Conservation (phyloP, 2,113 vertebrate species). For the Vanacampus margaritifer region DNA sequence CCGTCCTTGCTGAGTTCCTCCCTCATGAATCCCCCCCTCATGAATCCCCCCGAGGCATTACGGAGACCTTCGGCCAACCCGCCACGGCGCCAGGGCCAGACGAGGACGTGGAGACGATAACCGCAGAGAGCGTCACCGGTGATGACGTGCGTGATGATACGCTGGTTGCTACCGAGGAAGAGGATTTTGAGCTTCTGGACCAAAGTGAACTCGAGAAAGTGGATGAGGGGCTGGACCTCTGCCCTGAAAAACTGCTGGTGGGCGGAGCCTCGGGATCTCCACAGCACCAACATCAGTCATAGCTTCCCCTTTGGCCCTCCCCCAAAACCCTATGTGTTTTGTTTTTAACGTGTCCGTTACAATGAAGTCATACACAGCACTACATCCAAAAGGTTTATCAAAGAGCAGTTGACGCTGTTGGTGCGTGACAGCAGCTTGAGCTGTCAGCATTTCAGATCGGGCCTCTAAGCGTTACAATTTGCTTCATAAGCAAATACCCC, state of each 20-base stretch:
- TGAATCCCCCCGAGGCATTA: conserved; percentile 62
- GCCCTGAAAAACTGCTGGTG: conserved; percentile 60
- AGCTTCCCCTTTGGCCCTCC: conserved; percentile 43
- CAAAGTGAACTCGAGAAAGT: conserved; percentile 94
- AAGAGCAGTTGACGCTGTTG: conserved; percentile 23
- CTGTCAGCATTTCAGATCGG: neutral
- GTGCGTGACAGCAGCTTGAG: neutral
- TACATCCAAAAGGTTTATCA: conserved; percentile 41
- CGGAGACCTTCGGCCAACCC: conserved; percentile 60
- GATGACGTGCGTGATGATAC: conserved; percentile 58
- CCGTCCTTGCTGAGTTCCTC: conserved; percentile 63
- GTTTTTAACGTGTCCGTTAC: conserved; percentile 50
- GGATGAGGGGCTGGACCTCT: conserved; percentile 78
- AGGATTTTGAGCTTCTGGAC: conserved; percentile 98
- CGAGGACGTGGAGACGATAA: conserved; percentile 22
- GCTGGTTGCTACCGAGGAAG: conserved; percentile 73
- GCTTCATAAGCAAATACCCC: neutral
- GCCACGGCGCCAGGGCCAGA: conserved; percentile 4
- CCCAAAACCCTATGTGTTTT: conserved; percentile 5
- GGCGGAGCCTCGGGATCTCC: conserved; percentile 25
- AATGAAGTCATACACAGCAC: conserved; percentile 29
- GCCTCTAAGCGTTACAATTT: neutral
- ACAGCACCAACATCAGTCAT: conserved; percentile 61
- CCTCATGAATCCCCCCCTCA: conserved; percentile 72
- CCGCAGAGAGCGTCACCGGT: conserved; percentile 9